phyloP scores from a whole-genome alignment of 1,140 invertebrate species.

The Trichonephila inaurata region DNA sequence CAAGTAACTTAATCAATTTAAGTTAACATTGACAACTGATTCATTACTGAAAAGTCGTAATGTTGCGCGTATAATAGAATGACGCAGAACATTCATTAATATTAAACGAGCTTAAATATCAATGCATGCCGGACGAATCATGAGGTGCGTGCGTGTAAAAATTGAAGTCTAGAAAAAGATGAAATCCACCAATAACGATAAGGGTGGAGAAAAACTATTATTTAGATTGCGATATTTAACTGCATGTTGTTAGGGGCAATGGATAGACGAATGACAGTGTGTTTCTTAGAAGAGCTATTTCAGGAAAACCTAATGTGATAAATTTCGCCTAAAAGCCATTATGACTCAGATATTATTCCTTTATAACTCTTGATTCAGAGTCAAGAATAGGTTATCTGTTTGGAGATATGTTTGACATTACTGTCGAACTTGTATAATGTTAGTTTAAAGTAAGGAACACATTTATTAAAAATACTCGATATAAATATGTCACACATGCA shows the following conservation, averaged over 20 bases:
- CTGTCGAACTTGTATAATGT: too few relatives aligned
- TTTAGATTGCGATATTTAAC: neutral
- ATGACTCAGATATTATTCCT: too few relatives aligned
- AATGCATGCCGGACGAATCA: neutral
- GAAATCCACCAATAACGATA: neutral
- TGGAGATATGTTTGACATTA: too few relatives aligned
- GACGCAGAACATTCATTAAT: constrained; percentile 14
- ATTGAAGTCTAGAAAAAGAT: neutral
- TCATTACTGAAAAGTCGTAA: neutral
- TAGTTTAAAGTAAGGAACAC: too few relatives aligned
- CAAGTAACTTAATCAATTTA: neutral
- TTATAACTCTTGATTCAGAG: too few relatives aligned
- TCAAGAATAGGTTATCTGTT: too few relatives aligned
- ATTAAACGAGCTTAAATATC: neutral
- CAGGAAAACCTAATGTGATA: neutral
- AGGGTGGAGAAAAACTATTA: neutral
- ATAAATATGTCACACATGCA: too few relatives aligned
- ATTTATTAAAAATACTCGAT: too few relatives aligned
- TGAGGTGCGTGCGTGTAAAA: neutral
- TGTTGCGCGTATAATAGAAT: neutral
- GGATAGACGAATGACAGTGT: neutral
- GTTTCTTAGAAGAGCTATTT: neutral
- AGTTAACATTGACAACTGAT: neutral
- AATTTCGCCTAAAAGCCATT: neutral
- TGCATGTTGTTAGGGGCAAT: constrained; percentile 5